A percentile compares a stretch with the other conserved stretches of the same genome.
Conservation (phyloP, 2,888 invertebrate genomes). For the Serrognathus titanus region DNA sequence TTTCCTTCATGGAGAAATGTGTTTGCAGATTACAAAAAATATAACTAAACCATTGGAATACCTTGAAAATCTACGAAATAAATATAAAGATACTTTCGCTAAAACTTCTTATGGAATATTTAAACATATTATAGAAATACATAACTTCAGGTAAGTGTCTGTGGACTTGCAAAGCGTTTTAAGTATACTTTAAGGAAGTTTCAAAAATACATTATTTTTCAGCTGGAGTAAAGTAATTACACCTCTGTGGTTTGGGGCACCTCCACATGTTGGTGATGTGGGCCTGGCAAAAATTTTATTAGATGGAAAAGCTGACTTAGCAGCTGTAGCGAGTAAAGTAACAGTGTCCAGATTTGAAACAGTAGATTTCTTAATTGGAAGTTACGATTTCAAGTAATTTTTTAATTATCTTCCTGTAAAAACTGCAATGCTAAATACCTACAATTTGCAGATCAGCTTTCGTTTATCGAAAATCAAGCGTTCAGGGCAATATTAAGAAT, state of each 20-base stretch:
- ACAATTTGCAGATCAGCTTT: no score
- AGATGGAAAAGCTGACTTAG: conserved; percentile 9
- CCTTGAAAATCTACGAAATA: conserved; percentile 8
- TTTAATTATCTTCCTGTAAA: no score
- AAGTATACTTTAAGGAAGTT: no score
- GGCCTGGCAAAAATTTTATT: conserved; percentile 12
- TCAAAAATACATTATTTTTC: neutral
- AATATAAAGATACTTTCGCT: conserved; percentile 10
- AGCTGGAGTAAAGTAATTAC: conserved; percentile 11
- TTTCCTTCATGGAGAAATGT: neutral
- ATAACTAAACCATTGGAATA: conserved; percentile 2
- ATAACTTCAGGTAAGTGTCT: conserved; percentile 13
- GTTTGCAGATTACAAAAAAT: conserved; percentile 5
- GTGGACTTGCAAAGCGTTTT: no score
- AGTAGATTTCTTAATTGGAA: conserved; percentile 15
- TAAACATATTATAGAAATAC: conserved; percentile 16
- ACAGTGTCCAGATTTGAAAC: conserved; percentile 7
- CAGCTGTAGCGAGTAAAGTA: conserved; percentile 10
- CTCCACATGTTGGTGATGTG: conserved; percentile 6
- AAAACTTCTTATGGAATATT: conserved; percentile 20
- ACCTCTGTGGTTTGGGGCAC: conserved; percentile 15
- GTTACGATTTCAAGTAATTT: conserved; percentile 10
- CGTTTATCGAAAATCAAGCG: no score
- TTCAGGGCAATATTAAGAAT: no score
- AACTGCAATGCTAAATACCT: no score